Evolutionary conservation across 2,888 invertebrate species (phyloP).

Genomic region (Villa cingulata): DNA sequence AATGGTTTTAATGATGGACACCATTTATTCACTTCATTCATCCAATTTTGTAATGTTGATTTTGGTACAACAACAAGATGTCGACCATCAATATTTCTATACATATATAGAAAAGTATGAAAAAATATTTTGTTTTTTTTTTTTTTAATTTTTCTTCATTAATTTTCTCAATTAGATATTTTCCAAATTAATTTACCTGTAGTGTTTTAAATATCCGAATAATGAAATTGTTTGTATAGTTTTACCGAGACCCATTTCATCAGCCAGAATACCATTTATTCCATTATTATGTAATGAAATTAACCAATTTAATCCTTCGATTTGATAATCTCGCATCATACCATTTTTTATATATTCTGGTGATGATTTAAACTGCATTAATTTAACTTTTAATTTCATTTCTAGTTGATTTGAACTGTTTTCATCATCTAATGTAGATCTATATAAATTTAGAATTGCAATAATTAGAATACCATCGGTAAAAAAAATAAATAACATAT

Average conservation of each 20-base stretch:
- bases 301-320: conserved; percentile 95
- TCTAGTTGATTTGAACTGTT: too few relatives aligned
- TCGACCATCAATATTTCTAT: conserved; percentile 71
- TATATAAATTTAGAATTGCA: too few relatives aligned
- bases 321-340: conserved; percentile 88
- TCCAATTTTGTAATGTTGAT: conserved; percentile 91
- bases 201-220: conserved; percentile 89
- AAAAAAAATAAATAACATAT: too few relatives aligned
- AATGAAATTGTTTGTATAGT: conserved; percentile 91
- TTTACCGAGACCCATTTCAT: conserved; percentile 97
- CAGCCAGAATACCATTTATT: conserved; percentile 92
- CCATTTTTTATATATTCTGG: conserved; percentile 54
- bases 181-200: conserved; percentile 25
- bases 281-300: conserved; percentile 90
- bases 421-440: too few relatives aligned
- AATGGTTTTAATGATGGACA: conserved; percentile 78
- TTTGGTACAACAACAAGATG: conserved; percentile 95
- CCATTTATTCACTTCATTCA: conserved; percentile 91
- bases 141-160: not conserved
- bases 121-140: too few relatives aligned
- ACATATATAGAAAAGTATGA: conserved; percentile 21
- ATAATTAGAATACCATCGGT: too few relatives aligned
- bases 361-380: not conserved
- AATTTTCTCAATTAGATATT: too few relatives aligned
- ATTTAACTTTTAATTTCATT: too few relatives aligned